Evolutionary conservation across 2,888 invertebrate genomes (phyloP), one percentile per base, ranked within the genome.

Genomic region (Byasa hedistus): DNA sequence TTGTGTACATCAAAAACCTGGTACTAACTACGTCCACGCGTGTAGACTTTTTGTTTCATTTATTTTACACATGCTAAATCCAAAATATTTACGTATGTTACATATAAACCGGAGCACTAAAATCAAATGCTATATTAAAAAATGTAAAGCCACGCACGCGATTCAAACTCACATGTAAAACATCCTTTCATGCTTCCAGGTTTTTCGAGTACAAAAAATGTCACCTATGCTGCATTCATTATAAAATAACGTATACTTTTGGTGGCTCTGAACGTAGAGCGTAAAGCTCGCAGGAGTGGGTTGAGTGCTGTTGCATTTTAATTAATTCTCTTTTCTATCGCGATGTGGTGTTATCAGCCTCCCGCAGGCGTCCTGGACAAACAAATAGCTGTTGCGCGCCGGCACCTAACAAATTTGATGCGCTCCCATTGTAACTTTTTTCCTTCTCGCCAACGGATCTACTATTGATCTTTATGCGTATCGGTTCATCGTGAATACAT

Each of bases 281-380:
- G 82, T 85, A 85, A 84, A 86, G 83, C 83, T 81, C 79, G 74
- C 84, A 83, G 85, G 81, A 85, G 83, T 83, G 85, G 84, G 83
- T 86, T 84, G 87, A 86, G 87, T 88, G 88, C 82, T 89, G 86
- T 84, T 89, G 90, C 87, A 89, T 90, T 89, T 91, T 91, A 91
- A 91, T 91, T 90, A 91, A 91, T 91, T 90, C 86, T 83, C 87
- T 89, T 89, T 89, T 89, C 89, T 89, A 91, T 90, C 88, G 83
- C 84, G 86, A 88, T 89, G 84, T 81, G 81, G 84, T 82, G 86
- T 82, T 90, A 90, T 89, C 90, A 82, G 85, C 78, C 73, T 69
- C 77, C 82, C 85, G 81, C 91, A 90, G 89, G 85, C 89, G 82
- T 79, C 81, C 83, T 81, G 79, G 79, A 80, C 84, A 89, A 89